Conservation (phyloP, 1,140 invertebrate species). For the Berghia stephanieae region DNA sequence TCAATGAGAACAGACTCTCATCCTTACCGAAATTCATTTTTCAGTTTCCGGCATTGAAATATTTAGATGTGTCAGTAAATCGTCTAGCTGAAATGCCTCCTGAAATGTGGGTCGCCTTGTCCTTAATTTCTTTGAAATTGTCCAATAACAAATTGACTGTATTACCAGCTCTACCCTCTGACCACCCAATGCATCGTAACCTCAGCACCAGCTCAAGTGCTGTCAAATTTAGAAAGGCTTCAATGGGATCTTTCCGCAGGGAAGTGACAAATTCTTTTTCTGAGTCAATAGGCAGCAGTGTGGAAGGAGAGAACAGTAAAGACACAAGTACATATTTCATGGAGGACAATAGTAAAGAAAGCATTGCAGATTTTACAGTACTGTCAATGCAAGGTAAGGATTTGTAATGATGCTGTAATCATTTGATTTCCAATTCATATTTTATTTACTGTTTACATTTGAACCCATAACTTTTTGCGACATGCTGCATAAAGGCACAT, state of each 20-base stretch:
- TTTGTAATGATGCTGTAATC: too few relatives aligned
- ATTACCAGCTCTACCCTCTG: slow-evolving; percentile 71
- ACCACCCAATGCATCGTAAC: too few relatives aligned
- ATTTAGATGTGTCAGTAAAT: slow-evolving; percentile 93
- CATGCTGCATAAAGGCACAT: too few relatives aligned
- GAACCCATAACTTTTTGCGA: too few relatives aligned
- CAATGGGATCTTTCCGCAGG: not conserved
- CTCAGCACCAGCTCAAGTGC: too few relatives aligned
- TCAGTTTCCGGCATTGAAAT: slow-evolving; percentile 79
- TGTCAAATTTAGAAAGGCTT: not conserved
- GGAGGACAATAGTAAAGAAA: too few relatives aligned
- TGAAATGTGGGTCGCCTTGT: slow-evolving; percentile 80
- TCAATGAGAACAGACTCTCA: slow-evolving; percentile 88
- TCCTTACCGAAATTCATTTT: slow-evolving; percentile 83
- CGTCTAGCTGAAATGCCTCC: slow-evolving; percentile 86
- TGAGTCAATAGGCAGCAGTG: slow-evolving; percentile 25
- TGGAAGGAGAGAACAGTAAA: not conserved
- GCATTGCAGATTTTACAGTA: too few relatives aligned
- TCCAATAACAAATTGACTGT: slow-evolving; percentile 89
- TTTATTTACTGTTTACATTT: too few relatives aligned
- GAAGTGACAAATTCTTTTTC: not conserved
- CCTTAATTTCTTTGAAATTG: slow-evolving; percentile 80
- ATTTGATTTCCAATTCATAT: too few relatives aligned
- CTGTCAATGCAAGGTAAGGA: too few relatives aligned
- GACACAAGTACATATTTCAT: too few relatives aligned